Evolutionary conservation across 2,888 invertebrate species (phyloP), one percentile per base, ranked within the genome.

Genomic region (Nomada flava): DNA sequence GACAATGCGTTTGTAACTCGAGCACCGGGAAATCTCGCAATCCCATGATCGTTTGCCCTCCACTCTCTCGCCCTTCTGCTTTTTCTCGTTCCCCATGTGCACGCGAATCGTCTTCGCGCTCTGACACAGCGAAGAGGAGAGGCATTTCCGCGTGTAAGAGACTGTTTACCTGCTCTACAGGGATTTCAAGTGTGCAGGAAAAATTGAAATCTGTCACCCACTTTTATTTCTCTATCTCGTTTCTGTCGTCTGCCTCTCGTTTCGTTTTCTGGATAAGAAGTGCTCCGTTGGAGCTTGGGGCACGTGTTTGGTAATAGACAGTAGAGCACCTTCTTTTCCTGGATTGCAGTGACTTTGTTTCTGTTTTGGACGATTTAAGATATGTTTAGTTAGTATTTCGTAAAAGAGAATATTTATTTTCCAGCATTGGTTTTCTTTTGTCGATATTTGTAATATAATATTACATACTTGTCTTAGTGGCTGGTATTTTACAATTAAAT

Each of bases 1-100:
- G 85, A 91, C 90, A 91, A 92, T 90, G 91, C 87, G 84, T 74
- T 81, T 64, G 91, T 91, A 92, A 92, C 88, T 76, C 89, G 91
- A 92, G 90, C 85, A 86, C 79, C 88, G 87, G 90, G 90, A 91
- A 91, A 92, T 92, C 89, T 88, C 85, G 89, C 83, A 75, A 87
- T 87, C 83, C 73, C 84, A 57, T 62, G 72, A 67, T 74, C 71
- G 63, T 57, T 52, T 65, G 72, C 76, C 60, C 64, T 20, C 55
- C n/a, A 53, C 59, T 65, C 65, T 70, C 65, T 52, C 55, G 47
- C n/a, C 60, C 26, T 55, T 29, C 44, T 15, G 7, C 18, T 53
- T 23, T 44, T 10, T 9, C 23, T 26, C 23, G 5, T 18, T 15
- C 1, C 18, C n/a, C 29, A n/a, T 26, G 4, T 29, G 15, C 42